Conservation (phyloP, 53 echinoderm and acorn worm species). For the Temnopleurus reevesii region DNA sequence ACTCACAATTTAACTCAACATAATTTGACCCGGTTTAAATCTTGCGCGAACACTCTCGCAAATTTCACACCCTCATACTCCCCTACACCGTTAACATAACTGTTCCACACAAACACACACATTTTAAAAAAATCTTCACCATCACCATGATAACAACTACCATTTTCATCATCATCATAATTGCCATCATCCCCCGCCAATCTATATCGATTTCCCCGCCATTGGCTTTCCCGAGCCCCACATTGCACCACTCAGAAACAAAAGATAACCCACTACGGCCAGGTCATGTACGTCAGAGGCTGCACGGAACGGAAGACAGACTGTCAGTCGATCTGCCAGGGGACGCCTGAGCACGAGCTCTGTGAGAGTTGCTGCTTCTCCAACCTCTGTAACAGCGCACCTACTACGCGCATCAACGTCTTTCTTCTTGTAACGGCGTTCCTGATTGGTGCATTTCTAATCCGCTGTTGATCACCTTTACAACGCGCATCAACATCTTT, state of each 20-base stretch:
- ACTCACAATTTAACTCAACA: too few relatives aligned
- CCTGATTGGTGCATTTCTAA: not conserved
- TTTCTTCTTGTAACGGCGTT: slow-evolving; percentile 56
- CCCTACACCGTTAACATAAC: too few relatives aligned
- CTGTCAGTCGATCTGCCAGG: slow-evolving; percentile 68
- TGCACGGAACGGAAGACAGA: slow-evolving; percentile 66
- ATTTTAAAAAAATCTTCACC: too few relatives aligned
- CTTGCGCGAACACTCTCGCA: too few relatives aligned
- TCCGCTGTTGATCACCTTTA: not conserved
- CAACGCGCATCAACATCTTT: too few relatives aligned
- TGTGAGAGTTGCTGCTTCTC: slow-evolving; percentile 70
- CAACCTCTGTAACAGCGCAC: slow-evolving; percentile 75
- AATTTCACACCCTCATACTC: too few relatives aligned
- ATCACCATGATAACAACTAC: too few relatives aligned
- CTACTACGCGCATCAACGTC: slow-evolving; percentile 48
- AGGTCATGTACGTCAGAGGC: slow-evolving; percentile 57
- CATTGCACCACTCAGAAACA: slow-evolving; percentile 51
- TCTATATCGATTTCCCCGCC: too few relatives aligned
- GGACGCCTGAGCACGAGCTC: slow-evolving; percentile 51
- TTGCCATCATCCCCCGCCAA: not conserved
- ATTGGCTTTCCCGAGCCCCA: not conserved
- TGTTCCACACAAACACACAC: too few relatives aligned
- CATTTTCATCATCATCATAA: too few relatives aligned
- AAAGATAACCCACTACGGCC: slow-evolving; percentile 39
- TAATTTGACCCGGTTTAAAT: too few relatives aligned